Base-by-base conservation (phyloP, 2,888 invertebrate species). In the Anthoptus insignis region DNA sequence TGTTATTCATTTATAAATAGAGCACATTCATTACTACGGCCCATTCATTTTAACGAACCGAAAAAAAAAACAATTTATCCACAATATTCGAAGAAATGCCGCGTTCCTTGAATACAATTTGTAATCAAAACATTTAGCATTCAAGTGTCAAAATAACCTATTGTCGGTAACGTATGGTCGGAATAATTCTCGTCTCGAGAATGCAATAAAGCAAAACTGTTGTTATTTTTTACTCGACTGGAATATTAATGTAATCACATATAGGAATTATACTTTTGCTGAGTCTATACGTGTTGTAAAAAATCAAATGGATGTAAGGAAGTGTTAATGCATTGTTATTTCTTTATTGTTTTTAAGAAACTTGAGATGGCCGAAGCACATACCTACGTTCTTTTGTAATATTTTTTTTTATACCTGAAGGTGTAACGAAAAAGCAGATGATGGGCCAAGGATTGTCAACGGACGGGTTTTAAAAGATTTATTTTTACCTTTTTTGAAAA, bases 91-190 rank as follows among this genome's bases (percentile, higher is more conserved):
- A 45, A 45, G 45, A 45, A 45, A 22, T 21, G 49, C 27, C n/a
- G 49, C 27, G 24, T 24, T 24, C 9, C 49, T 14, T 27, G 49
- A 49, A 24, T n/a, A 47, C 49, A 49, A 16, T 49, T 49, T 49
- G 49, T 49, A 14, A 27, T 49, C 49, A 24, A 49, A 49, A 49
- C 49, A 49, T 49, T 49, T 49, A 47, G n/a, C 49, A 49, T 27
- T 27, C 27, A 49, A 49, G 27, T 49, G 49, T 49, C 27, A 49
- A 27, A 49, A 49, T 49, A 27, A 16, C 24, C n/a, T 16, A 27
- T 27, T n/a, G 24, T 49, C 24, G 14, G 9, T 13, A 49, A 14
- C 27, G 27, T 27, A 27, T 49, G 49, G 24, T 49, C 9, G 27
- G 27, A 49, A 49, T 49, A 14, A 49, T 27, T 49, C 14, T 27